phyloP scores from a whole-genome alignment of 2,797 vertebrate genomes.

The Coccyzus lansbergi region DNA sequence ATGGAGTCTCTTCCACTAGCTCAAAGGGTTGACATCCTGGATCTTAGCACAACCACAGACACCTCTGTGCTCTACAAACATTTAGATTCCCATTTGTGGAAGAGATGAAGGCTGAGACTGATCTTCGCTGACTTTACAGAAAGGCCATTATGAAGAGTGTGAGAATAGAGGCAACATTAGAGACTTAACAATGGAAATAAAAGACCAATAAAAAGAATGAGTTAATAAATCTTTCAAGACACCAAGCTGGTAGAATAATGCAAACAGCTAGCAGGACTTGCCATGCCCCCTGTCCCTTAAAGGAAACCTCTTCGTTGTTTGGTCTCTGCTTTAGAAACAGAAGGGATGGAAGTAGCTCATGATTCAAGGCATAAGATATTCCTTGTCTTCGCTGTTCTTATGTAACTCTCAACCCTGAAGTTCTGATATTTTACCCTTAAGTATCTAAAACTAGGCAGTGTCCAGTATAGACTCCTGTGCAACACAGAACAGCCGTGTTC shows the following conservation, averaged over 20 bases:
- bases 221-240: slow-evolving; percentile 60
- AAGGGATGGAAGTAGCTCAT: slow-evolving; percentile 28
- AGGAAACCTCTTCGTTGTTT: slow-evolving; percentile 33
- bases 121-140: slow-evolving; percentile 39
- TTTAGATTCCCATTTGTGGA: slow-evolving; percentile 29
- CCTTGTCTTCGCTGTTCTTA: slow-evolving; percentile 18
- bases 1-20: neutral
- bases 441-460: neutral
- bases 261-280: slow-evolving; percentile 39
- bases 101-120: slow-evolving; percentile 10
- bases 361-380: neutral
- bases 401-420: slow-evolving; percentile 9
- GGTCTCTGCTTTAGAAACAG: slow-evolving; percentile 21
- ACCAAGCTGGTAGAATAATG: slow-evolving; percentile 29
- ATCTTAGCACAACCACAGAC: neutral
- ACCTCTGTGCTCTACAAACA: neutral
- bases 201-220: slow-evolving; percentile 44
- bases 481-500: neutral
- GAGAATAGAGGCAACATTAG: slow-evolving; percentile 36
- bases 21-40: slow-evolving; percentile 28
- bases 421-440: neutral
- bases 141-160: slow-evolving; percentile 47
- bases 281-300: neutral
- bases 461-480: neutral
- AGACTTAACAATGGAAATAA: slow-evolving; percentile 51